Evolutionary conservation across 2,797 vertebrate genomes (phyloP).

Genomic region (Enteromius trimaculatus): DNA sequence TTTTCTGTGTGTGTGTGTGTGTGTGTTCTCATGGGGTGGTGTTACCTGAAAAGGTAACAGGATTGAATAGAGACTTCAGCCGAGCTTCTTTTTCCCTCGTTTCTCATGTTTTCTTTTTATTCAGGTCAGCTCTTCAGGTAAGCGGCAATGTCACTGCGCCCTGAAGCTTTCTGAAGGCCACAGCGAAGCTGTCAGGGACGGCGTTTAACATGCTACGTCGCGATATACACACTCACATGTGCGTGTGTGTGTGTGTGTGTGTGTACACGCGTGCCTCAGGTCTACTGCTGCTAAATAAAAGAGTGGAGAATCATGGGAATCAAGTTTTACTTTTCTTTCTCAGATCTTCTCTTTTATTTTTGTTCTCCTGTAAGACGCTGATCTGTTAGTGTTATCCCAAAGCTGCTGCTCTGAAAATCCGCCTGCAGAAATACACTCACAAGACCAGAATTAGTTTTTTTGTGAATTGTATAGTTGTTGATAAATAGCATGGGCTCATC

Average conservation of each 20-base stretch:
- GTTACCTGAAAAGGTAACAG: not conserved
- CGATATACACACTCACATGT: not conserved
- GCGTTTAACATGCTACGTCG: not conserved
- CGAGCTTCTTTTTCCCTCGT: constrained; percentile 1
- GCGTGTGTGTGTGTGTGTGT: constrained; percentile 13
- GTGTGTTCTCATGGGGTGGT: constrained; percentile 6
- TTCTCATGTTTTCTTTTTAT: constrained; percentile 31
- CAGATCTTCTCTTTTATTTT: constrained; percentile 1
- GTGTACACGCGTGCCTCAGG: constrained; percentile 16
- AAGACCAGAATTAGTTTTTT: not conserved
- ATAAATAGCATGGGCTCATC: not conserved
- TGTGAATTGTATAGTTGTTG: not conserved
- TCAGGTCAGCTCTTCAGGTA: constrained; percentile 34
- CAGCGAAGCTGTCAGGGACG: constrained; percentile 24
- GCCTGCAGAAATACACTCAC: not conserved
- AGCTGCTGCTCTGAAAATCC: not conserved
- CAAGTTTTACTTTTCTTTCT: constrained; percentile 11
- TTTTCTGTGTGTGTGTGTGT: not conserved
- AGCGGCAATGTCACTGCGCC: constrained; percentile 50
- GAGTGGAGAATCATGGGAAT: constrained; percentile 27
- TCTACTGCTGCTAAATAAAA: constrained; percentile 44
- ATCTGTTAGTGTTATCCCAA: not conserved
- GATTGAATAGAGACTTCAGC: constrained; percentile 19
- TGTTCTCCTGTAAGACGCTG: not conserved
- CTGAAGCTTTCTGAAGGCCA: constrained; percentile 38